These are phyloP conservation scores for Pogonophryne albipinna DNA, from an alignment of 2,797 vertebrate genomes.

Conservation along the genomic window DNA sequence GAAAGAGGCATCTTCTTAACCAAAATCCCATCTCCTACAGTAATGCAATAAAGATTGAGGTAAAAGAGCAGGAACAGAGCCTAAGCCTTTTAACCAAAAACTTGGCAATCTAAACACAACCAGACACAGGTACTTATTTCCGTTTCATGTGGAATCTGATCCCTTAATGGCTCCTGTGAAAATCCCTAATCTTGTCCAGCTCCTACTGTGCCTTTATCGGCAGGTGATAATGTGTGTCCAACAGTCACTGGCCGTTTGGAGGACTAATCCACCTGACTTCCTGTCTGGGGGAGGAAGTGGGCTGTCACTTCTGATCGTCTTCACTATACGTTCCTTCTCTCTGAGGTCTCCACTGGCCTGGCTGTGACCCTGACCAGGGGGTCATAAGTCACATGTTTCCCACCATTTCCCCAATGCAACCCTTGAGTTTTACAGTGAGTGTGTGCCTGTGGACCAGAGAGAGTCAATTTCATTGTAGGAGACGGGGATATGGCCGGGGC, in stretches of 20 bases:
- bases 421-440: slow-evolving; percentile 64
- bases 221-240: slow-evolving; percentile 57
- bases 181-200: slow-evolving; percentile 49
- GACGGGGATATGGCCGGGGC: slow-evolving; percentile 38
- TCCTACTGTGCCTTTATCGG: slow-evolving; percentile 64
- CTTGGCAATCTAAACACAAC: slow-evolving; percentile 45
- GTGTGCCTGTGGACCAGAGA: slow-evolving; percentile 48
- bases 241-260: slow-evolving; percentile 37
- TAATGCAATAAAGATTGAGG: slow-evolving; percentile 10
- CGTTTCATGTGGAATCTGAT: slow-evolving; percentile 51
- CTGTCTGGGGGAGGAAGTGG: slow-evolving; percentile 63
- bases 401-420: slow-evolving; percentile 51
- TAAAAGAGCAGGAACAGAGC: slow-evolving; percentile 8
- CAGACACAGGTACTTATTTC: slow-evolving; percentile 9
- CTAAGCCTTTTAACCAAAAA: slow-evolving; percentile 10
- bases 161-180: slow-evolving; percentile 35
- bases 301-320: slow-evolving; percentile 66
- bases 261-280: slow-evolving; percentile 70
- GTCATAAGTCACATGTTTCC: slow-evolving; percentile 74
- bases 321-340: slow-evolving; percentile 47
- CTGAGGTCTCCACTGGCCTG: slow-evolving; percentile 58
- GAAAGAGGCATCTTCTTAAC: background rate
- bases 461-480: slow-evolving; percentile 58
- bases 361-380: slow-evolving; percentile 51
- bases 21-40: slow-evolving; percentile 1